Conservation (phyloP, 2,113 vertebrate genomes). For the Hucho hucho region DNA sequence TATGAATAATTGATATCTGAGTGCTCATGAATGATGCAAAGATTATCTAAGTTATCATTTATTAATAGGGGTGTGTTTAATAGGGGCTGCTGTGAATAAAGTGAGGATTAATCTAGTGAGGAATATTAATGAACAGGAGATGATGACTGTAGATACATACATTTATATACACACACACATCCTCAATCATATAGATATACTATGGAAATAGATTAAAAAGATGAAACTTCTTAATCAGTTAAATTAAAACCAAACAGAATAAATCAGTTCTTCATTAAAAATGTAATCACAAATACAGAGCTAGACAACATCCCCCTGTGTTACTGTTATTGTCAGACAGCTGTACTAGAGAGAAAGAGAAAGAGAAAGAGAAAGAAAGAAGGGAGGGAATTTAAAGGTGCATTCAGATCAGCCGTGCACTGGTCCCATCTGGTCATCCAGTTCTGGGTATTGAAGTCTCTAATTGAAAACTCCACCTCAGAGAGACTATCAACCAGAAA, state of each 20-base stretch:
- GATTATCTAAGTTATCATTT: conserved; percentile 75
- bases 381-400: background rate
- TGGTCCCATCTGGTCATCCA: conserved; percentile 78
- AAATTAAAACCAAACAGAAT: too few species aligned
- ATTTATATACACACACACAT: too few species aligned
- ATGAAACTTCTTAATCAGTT: too few species aligned
- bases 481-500: conserved; percentile 74
- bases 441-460: conserved; percentile 72
- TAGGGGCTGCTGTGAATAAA: conserved; percentile 71
- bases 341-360: background rate
- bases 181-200: too few species aligned
- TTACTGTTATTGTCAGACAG: conserved; percentile 20
- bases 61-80: conserved; percentile 78
- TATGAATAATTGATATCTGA: conserved; percentile 68
- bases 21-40: conserved; percentile 76
- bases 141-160: conserved; percentile 22
- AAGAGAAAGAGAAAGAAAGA: background rate
- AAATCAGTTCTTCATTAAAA: too few species aligned
- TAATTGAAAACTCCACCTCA: conserved; percentile 80
- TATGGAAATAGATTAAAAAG: too few species aligned
- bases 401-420: background rate
- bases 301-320: background rate
- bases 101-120: conserved; percentile 68
- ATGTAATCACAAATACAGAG: too few species aligned
- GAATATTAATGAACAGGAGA: conserved; percentile 70